Evolutionary conservation across 1,140 invertebrate species (phyloP).

Genomic region (Oedothorax gibbosus): DNA sequence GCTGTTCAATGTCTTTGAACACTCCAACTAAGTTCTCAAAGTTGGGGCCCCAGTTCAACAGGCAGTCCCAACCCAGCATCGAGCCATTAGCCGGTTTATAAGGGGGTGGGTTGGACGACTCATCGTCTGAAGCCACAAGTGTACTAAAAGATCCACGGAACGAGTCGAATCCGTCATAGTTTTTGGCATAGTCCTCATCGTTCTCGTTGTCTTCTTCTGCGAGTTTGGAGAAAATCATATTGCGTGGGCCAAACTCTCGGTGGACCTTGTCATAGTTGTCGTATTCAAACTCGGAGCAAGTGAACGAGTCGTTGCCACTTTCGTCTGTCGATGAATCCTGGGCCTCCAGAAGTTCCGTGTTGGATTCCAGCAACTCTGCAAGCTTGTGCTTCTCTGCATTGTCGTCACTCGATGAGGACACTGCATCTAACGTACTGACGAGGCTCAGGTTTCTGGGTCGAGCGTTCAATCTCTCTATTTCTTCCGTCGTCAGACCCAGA

Average conservation of each 20-base stretch:
- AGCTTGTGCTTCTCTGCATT: constrained; percentile 65
- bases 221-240: constrained; percentile 79
- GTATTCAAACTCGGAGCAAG: constrained; percentile 97
- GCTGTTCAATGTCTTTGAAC: constrained; percentile 94
- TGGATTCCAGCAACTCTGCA: constrained; percentile 69
- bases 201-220: constrained; percentile 72
- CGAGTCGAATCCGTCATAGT: constrained; percentile 91
- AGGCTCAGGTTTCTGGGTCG: constrained; percentile 83
- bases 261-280: constrained; percentile 82
- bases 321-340: constrained; percentile 87
- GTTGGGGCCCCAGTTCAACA: constrained; percentile 95
- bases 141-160: constrained; percentile 93
- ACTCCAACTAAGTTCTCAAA: constrained; percentile 95
- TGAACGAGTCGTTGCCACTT: constrained; percentile 96
- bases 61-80: constrained; percentile 90
- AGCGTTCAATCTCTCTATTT: constrained; percentile 90
- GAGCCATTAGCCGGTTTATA: constrained; percentile 83
- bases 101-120: constrained; percentile 74
- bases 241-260: constrained; percentile 70
- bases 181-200: constrained; percentile 68
- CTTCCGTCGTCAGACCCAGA: constrained; percentile 88
- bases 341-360: constrained; percentile 67
- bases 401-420: constrained; percentile 91
- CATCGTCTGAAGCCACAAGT: constrained; percentile 91
- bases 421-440: constrained; percentile 91